Base-by-base conservation (phyloP, 2,888 invertebrate genomes). In the Tenodera sinensis region DNA sequence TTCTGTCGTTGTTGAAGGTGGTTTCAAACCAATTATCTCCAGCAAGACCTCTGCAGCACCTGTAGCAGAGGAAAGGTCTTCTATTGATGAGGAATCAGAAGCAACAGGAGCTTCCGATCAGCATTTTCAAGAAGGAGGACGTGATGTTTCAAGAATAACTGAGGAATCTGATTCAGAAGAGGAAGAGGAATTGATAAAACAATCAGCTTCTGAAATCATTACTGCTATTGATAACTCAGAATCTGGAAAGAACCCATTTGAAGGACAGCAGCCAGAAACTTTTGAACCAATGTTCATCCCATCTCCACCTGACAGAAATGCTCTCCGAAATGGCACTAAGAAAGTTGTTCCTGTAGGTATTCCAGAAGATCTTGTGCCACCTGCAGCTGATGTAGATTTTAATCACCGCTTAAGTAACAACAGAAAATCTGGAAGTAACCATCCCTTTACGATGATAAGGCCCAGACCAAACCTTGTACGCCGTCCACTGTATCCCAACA, bases 261-360 rank as follows among this genome's bases (percentile, higher is more conserved):
- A 20, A 94, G 95, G 92, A 94, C 91, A 91, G 87, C 90, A 91
- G 86, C 92, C 95, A 0, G 95, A 96, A 92, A 94, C 94, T 85
- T 97, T 97, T 92, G 97, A 97, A 91, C 97, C 97, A 0, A 96
- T 97, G 94, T 97, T 97, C 91, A 96, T 97, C 91, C 97, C 97
- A 0, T 97, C 97, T 0, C 97, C 97, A 0, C 95, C 95, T 20
- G 96, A 96, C 91, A 95, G 95, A 54, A 85, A 85, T 27, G 85
- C 85, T 15, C 47, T 54, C 9, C 28, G 27, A 25, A 87, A 87
- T 30, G 34, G 42, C 7, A 34, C 87, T 3, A 28, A 87, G 15
- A 88, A 88, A 27, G 94, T 92, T 91, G 94, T 28, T 83, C 90
- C 83, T 83, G 90, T 89, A 14, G 30, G 85, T 12, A 54, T 89